Conservation (phyloP, 2,113 vertebrate species). For the Conger conger region DNA sequence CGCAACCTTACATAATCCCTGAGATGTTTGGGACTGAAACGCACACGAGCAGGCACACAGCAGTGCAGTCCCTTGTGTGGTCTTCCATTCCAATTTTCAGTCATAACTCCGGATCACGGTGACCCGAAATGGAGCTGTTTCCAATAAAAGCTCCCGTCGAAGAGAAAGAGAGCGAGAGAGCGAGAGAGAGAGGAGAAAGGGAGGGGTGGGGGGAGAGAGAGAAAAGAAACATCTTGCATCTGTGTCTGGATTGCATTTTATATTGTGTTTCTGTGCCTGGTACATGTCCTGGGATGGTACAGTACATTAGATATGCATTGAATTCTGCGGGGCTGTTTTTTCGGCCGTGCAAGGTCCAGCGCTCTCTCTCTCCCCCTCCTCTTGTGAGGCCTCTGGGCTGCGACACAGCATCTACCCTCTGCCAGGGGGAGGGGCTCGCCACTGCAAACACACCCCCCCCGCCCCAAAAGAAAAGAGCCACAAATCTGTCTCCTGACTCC, state of each 20-base stretch:
- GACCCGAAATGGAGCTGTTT: conserved; percentile 43
- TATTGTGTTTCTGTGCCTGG: conserved; percentile 46
- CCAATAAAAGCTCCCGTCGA: conserved; percentile 40
- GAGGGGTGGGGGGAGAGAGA: neutral
- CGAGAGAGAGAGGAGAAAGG: no score
- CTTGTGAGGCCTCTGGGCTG: conserved; percentile 7
- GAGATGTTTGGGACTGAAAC: conserved; percentile 9
- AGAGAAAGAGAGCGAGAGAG: neutral
- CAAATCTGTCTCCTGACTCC: neutral
- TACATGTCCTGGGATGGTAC: conserved; percentile 52
- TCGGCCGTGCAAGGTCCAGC: no score
- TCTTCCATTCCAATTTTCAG: conserved; percentile 33
- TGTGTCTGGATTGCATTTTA: conserved; percentile 51
- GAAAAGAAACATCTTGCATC: conserved; percentile 31
- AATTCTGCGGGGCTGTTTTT: conserved; percentile 27
- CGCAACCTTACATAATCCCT: conserved; percentile 28
- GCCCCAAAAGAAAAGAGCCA: neutral
- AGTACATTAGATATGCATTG: conserved; percentile 52
- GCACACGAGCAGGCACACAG: conserved; percentile 11
- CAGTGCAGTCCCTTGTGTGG: conserved; percentile 29
- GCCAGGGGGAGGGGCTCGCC: neutral
- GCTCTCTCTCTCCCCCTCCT: conserved; percentile 15
- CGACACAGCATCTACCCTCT: neutral
- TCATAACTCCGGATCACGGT: conserved; percentile 31
- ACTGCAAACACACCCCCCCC: neutral